Evolutionary conservation across 2,888 invertebrate genomes (phyloP), one percentile per base, ranked within the genome.

Genomic region (Drosophila phalerata): DNA sequence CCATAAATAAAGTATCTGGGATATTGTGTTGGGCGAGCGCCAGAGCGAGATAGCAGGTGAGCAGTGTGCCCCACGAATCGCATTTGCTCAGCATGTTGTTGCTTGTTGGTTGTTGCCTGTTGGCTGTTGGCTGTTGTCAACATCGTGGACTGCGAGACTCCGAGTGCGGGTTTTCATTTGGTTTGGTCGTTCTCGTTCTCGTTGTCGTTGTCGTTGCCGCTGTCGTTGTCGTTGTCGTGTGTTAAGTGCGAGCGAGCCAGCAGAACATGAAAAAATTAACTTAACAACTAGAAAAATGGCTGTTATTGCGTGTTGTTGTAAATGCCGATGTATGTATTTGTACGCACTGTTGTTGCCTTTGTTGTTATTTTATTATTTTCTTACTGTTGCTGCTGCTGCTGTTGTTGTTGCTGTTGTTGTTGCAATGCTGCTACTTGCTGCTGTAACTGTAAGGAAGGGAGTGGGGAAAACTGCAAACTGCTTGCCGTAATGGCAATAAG

Each of bases 281-380:
- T 91, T 91, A 90, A 91, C 91, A 91, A 91, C 91, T 91, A 91
- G 91, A 91, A 91, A 91, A 91, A 91, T 91, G 91, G 91, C 91
- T 91, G 91, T 91, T 91, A 91, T 91, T 91, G 91, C 90, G 84
- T 91, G 91, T 90, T 86, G 86, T 88, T 86, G 86, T 86, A 85
- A 85, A 85, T 88, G 88, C 88, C 85, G 88, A 70, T 85, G 85
- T 88, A 85, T 85, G 88, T 85, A 88, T 88, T 88, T 85, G 85
- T 85, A 88, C 79, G 75, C 85, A 70, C 82, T 83, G 80, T 85
- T 86, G 83, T 84, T 74, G 73, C 56, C 56, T 60, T 74, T 48
- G 63, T 52, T 52, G 77, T 67, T 64, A 49, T 30, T 30, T 30
- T 30, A 30, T 30, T 30, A 8, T 30, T 30, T 30, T 71, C 55